Evolutionary conservation across 2,888 invertebrate genomes (phyloP).

Genomic region (Alloscopus bannaensis): DNA sequence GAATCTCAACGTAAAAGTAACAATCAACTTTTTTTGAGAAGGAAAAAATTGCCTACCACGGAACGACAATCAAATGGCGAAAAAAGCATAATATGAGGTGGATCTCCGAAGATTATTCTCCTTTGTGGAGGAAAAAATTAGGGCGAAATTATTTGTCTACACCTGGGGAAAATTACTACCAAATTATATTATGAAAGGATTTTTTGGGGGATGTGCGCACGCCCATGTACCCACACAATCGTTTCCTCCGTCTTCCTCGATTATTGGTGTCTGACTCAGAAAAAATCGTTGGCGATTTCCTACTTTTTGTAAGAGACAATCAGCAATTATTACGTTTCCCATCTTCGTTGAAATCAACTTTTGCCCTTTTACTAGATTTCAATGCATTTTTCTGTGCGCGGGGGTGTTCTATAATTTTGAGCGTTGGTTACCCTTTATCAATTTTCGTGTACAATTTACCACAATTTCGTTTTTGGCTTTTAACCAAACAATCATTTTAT

Average conservation of each 20-base stretch:
- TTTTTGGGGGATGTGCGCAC: too few species aligned
- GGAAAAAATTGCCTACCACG: too few species aligned
- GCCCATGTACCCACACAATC: constrained; percentile 35
- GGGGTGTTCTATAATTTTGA: too few species aligned
- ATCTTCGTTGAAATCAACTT: too few species aligned
- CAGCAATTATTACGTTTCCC: constrained; percentile 34
- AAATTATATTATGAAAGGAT: constrained; percentile 49
- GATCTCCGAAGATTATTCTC: constrained; percentile 17
- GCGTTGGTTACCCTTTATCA: too few species aligned
- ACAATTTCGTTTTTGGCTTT: too few species aligned
- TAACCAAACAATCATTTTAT: too few species aligned
- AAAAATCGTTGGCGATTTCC: constrained; percentile 40
- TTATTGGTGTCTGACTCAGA: too few species aligned
- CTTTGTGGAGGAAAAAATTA: constrained; percentile 45
- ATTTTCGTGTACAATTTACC: constrained; percentile 37
- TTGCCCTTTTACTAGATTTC: too few species aligned
- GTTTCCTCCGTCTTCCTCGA: constrained; percentile 44
- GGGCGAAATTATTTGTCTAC: constrained; percentile 55
- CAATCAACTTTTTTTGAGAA: constrained; percentile 45
- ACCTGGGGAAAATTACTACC: constrained; percentile 55
- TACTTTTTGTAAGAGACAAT: constrained; percentile 50
- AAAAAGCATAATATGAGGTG: too few species aligned
- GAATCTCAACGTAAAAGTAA: constrained; percentile 39
- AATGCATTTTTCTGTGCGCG: too few species aligned
- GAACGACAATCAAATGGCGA: constrained; percentile 52